phyloP scores from a whole-genome alignment of 2,113 vertebrate genomes.

The Dasyornis broadbenti region DNA sequence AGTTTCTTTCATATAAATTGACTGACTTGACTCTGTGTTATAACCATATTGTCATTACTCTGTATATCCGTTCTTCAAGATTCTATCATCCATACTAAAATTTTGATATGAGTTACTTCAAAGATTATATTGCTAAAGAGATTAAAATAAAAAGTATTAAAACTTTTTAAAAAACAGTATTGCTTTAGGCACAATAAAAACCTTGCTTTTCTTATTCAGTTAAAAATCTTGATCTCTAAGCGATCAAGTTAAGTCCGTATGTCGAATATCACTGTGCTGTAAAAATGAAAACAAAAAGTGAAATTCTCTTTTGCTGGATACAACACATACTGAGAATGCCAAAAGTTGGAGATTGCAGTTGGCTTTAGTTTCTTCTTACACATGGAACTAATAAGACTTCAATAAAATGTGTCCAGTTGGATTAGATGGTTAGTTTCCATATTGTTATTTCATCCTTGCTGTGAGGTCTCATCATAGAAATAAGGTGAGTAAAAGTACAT shows the following conservation, averaged over 20 bases:
- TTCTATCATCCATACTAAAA: background rate
- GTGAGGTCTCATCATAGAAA: slow-evolving; percentile 62
- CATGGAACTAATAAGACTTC: slow-evolving; percentile 77
- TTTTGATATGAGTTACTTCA: background rate
- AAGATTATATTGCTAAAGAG: background rate
- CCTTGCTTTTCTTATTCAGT: background rate
- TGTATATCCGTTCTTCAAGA: background rate
- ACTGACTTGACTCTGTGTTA: background rate
- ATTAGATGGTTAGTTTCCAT: slow-evolving; percentile 72
- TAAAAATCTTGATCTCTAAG: slow-evolving; percentile 16
- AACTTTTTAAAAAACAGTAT: background rate
- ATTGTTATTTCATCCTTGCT: slow-evolving; percentile 71
- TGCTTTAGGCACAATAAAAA: background rate
- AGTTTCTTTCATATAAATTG: background rate
- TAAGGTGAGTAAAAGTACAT: slow-evolving; percentile 24
- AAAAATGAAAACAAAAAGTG: slow-evolving; percentile 52
- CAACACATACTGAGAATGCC: slow-evolving; percentile 22
- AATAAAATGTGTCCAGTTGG: slow-evolving; percentile 68
- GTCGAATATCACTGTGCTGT: slow-evolving; percentile 47
- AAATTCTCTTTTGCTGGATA: slow-evolving; percentile 58
- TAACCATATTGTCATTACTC: background rate
- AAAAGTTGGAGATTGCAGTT: slow-evolving; percentile 62
- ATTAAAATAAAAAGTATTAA: background rate
- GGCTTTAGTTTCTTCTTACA: slow-evolving; percentile 66
- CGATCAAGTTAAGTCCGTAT: slow-evolving; percentile 9